Evolutionary conservation across 2,113 vertebrate genomes (phyloP).

Genomic region (Gymnocephalus cernua): DNA sequence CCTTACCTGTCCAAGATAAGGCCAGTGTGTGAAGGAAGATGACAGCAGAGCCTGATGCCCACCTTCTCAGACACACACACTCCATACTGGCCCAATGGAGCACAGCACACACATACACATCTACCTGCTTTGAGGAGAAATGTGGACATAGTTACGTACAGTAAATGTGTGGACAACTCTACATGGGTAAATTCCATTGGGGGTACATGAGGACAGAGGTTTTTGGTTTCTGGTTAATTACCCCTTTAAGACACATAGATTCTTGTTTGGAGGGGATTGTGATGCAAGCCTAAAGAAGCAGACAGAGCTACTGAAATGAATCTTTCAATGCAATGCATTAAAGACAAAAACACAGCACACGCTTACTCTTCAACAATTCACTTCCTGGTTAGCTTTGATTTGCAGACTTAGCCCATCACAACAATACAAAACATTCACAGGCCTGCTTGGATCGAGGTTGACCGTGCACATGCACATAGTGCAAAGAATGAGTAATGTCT

Average conservation of each 20-base stretch:
- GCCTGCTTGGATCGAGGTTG: constrained; percentile 8
- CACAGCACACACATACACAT: constrained; percentile 40
- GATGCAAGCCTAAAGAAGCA: not conserved
- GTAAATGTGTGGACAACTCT: no score
- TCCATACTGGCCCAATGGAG: constrained; percentile 67
- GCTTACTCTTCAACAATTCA: constrained; percentile 6
- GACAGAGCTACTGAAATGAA: not conserved
- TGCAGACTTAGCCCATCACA: not conserved
- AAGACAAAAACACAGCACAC: not conserved
- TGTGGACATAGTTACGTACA: no score
- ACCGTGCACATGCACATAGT: not conserved
- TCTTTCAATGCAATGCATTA: not conserved
- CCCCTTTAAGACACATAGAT: not conserved
- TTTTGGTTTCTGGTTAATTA: not conserved
- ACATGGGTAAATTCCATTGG: not conserved
- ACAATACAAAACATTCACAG: constrained; percentile 27
- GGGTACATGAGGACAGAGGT: not conserved
- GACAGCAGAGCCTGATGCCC: constrained; percentile 64
- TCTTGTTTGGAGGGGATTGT: not conserved
- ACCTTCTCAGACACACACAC: constrained; percentile 55
- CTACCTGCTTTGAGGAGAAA: constrained; percentile 60
- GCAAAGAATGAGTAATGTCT: constrained; percentile 18
- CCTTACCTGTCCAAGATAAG: constrained; percentile 80
- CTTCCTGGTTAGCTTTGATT: constrained; percentile 7
- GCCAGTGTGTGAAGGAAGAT: constrained; percentile 80